Evolutionary conservation across 2,113 vertebrate species (phyloP).

Genomic region (Melozone crissalis): DNA sequence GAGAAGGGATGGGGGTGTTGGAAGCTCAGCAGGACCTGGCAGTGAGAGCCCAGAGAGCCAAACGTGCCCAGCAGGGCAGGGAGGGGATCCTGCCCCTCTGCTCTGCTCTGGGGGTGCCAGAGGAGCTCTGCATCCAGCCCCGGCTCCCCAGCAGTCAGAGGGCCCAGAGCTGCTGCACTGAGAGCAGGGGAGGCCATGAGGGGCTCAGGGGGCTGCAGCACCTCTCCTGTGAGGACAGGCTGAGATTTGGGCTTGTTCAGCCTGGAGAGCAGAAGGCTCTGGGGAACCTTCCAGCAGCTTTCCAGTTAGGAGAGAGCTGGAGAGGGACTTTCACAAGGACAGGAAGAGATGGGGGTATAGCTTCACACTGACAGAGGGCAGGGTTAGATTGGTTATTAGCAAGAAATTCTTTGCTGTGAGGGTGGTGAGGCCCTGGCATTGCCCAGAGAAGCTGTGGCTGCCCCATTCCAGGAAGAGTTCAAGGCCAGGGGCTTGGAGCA

Average conservation of each 20-base stretch:
- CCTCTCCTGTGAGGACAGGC: neutral
- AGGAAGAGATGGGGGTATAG: fast-evolving
- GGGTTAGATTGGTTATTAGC: neutral
- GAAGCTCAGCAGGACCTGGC: neutral
- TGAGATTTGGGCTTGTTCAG: neutral
- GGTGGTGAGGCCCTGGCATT: neutral
- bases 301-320: neutral
- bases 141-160: neutral
- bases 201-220: neutral
- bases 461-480: neutral
- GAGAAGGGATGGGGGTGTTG: neutral
- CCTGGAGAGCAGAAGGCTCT: neutral
- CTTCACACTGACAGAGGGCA: neutral
- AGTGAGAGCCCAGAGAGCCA: neutral
- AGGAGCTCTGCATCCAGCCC: neutral
- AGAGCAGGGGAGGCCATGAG: neutral
- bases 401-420: neutral
- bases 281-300: neutral
- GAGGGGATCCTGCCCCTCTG: neutral
- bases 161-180: neutral
- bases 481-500: neutral
- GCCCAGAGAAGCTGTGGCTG: neutral
- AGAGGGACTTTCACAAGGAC: neutral
- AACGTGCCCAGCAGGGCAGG: neutral
- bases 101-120: neutral